Evolutionary conservation across 2,888 invertebrate genomes (phyloP).

Genomic region (Therioaphis trifolii): DNA sequence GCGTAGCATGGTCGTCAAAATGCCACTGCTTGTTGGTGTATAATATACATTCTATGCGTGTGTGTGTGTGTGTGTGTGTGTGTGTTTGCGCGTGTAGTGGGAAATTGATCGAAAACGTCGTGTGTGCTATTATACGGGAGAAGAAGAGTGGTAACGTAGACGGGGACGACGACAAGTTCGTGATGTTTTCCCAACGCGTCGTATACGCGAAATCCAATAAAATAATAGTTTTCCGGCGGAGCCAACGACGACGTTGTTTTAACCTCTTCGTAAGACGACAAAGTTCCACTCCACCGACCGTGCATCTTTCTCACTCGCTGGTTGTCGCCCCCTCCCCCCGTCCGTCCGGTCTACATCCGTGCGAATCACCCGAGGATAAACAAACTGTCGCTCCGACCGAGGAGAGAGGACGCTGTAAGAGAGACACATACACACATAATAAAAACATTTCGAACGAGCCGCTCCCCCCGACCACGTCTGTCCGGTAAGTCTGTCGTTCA

Average conservation of each 20-base stretch:
- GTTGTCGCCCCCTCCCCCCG: background rate
- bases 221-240: conserved; percentile 35
- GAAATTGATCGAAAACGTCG: conserved; percentile 38
- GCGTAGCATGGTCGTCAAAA: too few relatives aligned
- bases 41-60: too few relatives aligned
- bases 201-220: conserved; percentile 45
- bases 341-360: background rate
- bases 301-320: background rate
- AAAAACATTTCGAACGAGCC: conserved; percentile 49
- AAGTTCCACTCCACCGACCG: background rate
- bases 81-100: background rate
- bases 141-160: background rate
- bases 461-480: background rate
- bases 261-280: background rate
- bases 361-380: conserved; percentile 15
- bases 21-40: too few relatives aligned
- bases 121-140: too few relatives aligned
- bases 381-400: conserved; percentile 15
- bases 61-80: too few relatives aligned
- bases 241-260: conserved; percentile 34
- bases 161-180: too few relatives aligned
- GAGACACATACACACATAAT: conserved; percentile 54
- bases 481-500: conserved; percentile 31
- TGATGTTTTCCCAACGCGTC: background rate
- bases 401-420: too few relatives aligned